Evolutionary conservation across 1,140 invertebrate genomes (phyloP).

Genomic region (Pollicipes pollicipes): DNA sequence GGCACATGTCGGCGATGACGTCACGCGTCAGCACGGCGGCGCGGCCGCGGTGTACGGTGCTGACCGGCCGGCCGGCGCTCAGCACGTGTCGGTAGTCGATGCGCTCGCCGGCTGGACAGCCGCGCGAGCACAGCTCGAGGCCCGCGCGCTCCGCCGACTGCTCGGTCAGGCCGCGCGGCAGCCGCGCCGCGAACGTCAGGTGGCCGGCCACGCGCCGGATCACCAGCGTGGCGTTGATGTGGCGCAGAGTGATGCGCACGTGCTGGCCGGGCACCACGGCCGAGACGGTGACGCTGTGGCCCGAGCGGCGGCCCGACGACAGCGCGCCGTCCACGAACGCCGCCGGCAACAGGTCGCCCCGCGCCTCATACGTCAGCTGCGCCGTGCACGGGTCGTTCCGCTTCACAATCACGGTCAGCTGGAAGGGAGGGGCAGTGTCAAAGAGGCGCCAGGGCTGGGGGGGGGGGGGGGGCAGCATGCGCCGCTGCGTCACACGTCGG

Average conservation of each 20-base stretch:
- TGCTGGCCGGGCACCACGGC: constrained; percentile 24
- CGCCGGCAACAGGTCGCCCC: constrained; percentile 27
- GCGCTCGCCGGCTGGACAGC: constrained; percentile 32
- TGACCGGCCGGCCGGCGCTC: constrained; percentile 12
- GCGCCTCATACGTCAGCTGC: constrained; percentile 34
- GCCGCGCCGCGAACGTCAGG: constrained; percentile 33
- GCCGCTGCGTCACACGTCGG: too few species aligned
- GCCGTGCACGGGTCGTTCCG: constrained; percentile 29
- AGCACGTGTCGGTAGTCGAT: constrained; percentile 28
- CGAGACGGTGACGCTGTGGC: constrained; percentile 21
- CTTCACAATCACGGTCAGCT: constrained; percentile 39
- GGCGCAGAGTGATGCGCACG: constrained; percentile 33
- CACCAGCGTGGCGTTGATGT: constrained; percentile 32
- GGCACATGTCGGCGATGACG: constrained; percentile 22
- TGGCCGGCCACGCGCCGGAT: constrained; percentile 30
- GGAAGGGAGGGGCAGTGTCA: constrained; percentile 16
- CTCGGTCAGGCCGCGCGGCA: constrained; percentile 30
- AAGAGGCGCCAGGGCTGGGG: background rate
- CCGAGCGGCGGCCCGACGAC: constrained; percentile 19
- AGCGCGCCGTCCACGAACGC: constrained; percentile 30
- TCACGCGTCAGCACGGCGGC: background rate
- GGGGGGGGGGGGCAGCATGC: too few species aligned
- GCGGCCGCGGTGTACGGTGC: background rate
- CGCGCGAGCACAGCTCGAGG: constrained; percentile 32
- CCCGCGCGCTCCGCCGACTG: constrained; percentile 19